Base-by-base conservation (phyloP, 2,797 vertebrate species). In the Arnoldichthys spilopterus region DNA sequence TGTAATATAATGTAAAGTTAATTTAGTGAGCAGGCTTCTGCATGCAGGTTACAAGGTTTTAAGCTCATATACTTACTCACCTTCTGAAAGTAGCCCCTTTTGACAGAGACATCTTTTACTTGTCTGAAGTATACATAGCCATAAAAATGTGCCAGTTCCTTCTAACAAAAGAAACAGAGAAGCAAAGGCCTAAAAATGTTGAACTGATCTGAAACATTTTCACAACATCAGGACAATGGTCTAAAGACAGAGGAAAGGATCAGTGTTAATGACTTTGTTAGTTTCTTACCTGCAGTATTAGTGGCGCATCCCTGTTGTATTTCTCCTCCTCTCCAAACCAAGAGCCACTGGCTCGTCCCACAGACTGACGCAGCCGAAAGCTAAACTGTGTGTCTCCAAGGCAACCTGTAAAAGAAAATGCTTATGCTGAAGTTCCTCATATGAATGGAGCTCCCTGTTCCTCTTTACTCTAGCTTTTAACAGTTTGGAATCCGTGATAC, bases 41-140 rank as follows among this genome's bases (percentile, higher is more conserved):
- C 32, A 43, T 28, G 6, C 61, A 26, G 18, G 5, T 54, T n/a
- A 2, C 59, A 30, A 9, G 3, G n/a, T 12, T 74, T 74, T 75
- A 12, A 16, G 37, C 28, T 69, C 26, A 22, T n/a, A n/a, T n/a
- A n/a, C 37, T 3, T 40, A 54, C 93, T 87, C 82, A 98, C 98
- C 96, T 99, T 99, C 91, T 99, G 98, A 88, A 99, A 98, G 87
- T 99, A 99, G 28, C 97, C 97, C 79, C 97, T 95, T 90, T 94
- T 96, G 87, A 98, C 87, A 0, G 97, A 95, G 66, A 90, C 89
- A 84, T 99, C 98, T 90, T 96, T 97, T 77, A 98, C 96, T 88
- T 99, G 97, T 81, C 97, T 92, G 89, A 97, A 99, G 90, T 97
- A 97, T 20, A 98, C 98, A 3, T 95, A 98, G 16, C 97, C 97